A percentile compares a stretch with the other conserved stretches of the same genome.
phyloP scores from a whole-genome alignment of 2,888 invertebrate species.

The Spodoptera exigua region DNA sequence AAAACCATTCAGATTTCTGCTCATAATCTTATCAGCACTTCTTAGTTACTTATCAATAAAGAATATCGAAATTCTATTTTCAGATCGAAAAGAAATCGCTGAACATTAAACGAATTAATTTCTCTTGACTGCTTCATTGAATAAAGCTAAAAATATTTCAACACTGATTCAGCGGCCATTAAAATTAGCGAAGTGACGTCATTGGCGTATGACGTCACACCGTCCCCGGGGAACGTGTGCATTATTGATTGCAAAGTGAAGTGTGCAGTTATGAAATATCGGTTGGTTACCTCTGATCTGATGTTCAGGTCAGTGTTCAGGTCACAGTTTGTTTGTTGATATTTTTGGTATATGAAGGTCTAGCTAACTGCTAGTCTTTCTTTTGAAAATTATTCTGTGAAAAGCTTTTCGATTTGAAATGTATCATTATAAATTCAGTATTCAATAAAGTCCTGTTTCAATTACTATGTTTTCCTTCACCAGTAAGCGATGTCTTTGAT shows the following conservation, averaged over 20 bases:
- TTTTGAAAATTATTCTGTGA: no score
- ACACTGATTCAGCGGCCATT: constrained; percentile 41
- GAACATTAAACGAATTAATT: constrained; percentile 10
- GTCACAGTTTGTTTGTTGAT: neutral
- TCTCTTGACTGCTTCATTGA: constrained; percentile 23
- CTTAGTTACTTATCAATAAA: neutral
- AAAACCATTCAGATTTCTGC: no score
- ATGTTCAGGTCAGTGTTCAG: constrained; percentile 1
- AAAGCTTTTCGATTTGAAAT: no score
- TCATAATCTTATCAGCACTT: no score
- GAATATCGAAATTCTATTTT: neutral
- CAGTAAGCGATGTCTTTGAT: no score
- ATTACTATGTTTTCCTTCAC: no score
- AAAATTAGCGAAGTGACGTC: constrained; percentile 41
- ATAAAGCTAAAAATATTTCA: constrained; percentile 44
- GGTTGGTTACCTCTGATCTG: neutral
- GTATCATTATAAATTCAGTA: no score
- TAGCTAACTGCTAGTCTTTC: no score
- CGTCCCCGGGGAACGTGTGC: constrained; percentile 38
- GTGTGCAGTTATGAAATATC: constrained; percentile 29
- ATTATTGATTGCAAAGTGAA: constrained; percentile 43
- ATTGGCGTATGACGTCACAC: constrained; percentile 28
- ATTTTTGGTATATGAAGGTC: no score
- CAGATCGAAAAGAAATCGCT: neutral
- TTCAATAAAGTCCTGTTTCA: no score